phyloP scores from a whole-genome alignment of 2,113 vertebrate genomes.

The Zosterops borbonicus region DNA sequence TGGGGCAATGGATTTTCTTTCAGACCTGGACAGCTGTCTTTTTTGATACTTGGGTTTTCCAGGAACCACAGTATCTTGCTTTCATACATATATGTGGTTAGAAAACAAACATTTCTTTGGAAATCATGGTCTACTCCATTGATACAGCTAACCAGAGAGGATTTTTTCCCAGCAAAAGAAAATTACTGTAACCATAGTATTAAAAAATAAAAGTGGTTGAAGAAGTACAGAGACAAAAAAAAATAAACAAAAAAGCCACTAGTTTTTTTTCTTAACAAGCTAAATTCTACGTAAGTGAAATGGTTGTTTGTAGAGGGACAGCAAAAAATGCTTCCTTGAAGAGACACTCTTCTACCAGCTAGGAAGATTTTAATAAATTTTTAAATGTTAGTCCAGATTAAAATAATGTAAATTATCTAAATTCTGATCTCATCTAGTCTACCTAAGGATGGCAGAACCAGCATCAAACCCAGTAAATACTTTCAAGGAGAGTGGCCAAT shows the following conservation, averaged over 20 bases:
- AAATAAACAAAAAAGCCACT: neutral
- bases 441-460: neutral
- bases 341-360: neutral
- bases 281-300: neutral
- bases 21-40: neutral
- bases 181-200: neutral
- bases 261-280: neutral
- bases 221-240: neutral
- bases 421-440: neutral
- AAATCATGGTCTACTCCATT: neutral
- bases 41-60: neutral
- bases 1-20: neutral
- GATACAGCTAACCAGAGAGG: neutral
- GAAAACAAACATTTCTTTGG: neutral
- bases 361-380: neutral
- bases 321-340: neutral
- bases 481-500: neutral
- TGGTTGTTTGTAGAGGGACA: neutral
- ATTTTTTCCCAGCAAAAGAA: neutral
- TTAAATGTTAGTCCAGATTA: neutral
- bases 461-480: neutral
- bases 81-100: neutral
- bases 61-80: neutral
- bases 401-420: neutral
- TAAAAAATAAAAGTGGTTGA: neutral